Conservation (phyloP, 2,888 invertebrate species). For the Hyles lineata region DNA sequence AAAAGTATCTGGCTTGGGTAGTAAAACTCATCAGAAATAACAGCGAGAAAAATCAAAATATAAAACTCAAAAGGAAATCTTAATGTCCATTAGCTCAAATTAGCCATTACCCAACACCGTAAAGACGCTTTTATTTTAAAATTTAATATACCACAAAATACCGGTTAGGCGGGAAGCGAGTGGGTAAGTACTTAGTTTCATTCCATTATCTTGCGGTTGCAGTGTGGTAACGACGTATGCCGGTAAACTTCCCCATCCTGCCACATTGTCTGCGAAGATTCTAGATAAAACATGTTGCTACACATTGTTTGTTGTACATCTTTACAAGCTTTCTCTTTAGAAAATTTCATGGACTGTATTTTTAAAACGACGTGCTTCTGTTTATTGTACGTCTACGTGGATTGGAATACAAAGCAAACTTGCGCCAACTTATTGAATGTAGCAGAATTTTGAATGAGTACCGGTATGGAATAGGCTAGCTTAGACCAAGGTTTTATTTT, state of each 20-base stretch:
- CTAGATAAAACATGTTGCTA: slow-evolving; percentile 42
- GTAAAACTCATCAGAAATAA: no score
- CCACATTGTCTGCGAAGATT: slow-evolving; percentile 43
- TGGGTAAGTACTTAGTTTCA: slow-evolving; percentile 45
- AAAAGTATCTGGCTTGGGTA: no score
- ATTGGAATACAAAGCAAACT: no score
- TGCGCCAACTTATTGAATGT: background rate
- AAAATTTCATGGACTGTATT: slow-evolving; percentile 12
- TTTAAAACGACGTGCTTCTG: background rate
- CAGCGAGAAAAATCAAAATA: no score
- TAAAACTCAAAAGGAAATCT: no score
- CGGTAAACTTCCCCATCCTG: slow-evolving; percentile 34
- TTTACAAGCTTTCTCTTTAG: slow-evolving; percentile 33
- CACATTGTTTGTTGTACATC: slow-evolving; percentile 39
- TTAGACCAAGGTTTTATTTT: no score
- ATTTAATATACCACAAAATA: slow-evolving; percentile 8
- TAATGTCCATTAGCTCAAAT: background rate
- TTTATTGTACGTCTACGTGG: background rate
- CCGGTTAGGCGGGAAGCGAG: slow-evolving; percentile 36
- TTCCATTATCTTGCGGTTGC: slow-evolving; percentile 50
- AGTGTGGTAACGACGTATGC: slow-evolving; percentile 44
- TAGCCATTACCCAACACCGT: background rate
- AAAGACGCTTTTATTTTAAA: background rate
- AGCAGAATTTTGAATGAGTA: no score
- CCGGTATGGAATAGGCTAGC: no score